These are phyloP conservation scores for Serranus cabrilla DNA, from an alignment of 2,797 vertebrate genomes.

Conservation along the genomic window DNA sequence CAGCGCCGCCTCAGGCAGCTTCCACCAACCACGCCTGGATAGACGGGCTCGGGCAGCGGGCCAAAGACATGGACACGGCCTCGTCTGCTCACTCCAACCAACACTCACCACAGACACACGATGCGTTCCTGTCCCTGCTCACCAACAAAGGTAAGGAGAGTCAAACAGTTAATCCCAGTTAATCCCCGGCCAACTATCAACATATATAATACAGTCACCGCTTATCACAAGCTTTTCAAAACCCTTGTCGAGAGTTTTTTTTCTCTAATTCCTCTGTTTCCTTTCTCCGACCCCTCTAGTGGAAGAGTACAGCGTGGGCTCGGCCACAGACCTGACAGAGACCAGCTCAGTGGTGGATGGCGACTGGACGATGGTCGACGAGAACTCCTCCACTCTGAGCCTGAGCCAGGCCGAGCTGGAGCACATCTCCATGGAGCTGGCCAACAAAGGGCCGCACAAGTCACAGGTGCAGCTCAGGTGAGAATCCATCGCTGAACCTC, in stretches of 20 bases:
- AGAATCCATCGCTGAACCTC: conserved; percentile 20
- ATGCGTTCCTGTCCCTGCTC: conserved; percentile 96
- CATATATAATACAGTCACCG: not conserved
- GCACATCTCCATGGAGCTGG: conserved; percentile 97
- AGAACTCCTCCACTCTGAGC: conserved; percentile 93
- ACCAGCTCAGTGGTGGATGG: conserved; percentile 98
- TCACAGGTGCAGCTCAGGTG: conserved; percentile 98
- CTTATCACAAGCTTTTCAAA: not conserved
- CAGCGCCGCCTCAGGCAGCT: conserved; percentile 78
- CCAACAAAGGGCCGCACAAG: conserved; percentile 97
- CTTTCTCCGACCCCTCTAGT: conserved; percentile 75
- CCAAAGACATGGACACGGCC: conserved; percentile 90
- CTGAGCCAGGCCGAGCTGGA: conserved; percentile 96
- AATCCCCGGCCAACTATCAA: not conserved
- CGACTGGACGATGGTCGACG: conserved; percentile 98
- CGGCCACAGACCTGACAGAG: conserved; percentile 97
- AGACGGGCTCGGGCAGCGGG: conserved; percentile 82
- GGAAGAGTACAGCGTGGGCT: conserved; percentile 98
- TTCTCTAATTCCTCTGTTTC: not conserved
- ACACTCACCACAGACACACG: conserved; percentile 93
- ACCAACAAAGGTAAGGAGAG: conserved; percentile 91
- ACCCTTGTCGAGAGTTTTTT: not conserved
- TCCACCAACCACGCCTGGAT: conserved; percentile 91
- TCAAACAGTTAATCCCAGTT: not conserved
- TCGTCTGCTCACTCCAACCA: conserved; percentile 87